A percentile compares a stretch with the other conserved stretches of the same genome.
Conservation (phyloP, 2,113 vertebrate genomes). For the Xyrauchen texanus region DNA sequence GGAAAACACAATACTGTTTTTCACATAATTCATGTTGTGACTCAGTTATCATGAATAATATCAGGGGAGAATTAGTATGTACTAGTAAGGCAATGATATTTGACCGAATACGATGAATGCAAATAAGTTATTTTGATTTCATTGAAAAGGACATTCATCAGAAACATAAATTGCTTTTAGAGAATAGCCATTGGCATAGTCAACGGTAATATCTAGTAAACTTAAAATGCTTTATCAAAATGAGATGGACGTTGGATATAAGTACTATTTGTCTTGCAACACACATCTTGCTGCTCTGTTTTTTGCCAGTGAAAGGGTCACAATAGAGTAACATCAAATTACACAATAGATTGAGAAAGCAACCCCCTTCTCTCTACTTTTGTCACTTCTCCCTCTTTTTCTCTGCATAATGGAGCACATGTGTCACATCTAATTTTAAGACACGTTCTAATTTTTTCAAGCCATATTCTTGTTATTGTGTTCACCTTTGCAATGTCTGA, state of each 20-base stretch:
- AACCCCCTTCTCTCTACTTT: conserved; percentile 19
- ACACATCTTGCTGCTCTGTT: conserved; percentile 11
- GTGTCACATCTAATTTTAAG: neutral
- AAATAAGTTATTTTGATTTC: no score
- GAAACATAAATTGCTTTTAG: neutral
- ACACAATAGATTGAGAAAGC: conserved; percentile 34
- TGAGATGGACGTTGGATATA: neutral
- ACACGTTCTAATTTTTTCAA: neutral
- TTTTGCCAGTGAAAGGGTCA: conserved; percentile 56
- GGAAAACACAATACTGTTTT: conserved; percentile 2
- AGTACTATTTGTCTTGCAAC: neutral
- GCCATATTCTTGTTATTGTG: conserved; percentile 12
- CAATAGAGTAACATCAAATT: conserved; percentile 35
- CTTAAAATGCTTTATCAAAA: neutral
- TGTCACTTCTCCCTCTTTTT: neutral
- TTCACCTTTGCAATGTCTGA: conserved; percentile 6
- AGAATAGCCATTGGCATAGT: neutral
- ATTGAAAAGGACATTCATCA: no score
- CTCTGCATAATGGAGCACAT: neutral
- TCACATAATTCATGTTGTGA: neutral
- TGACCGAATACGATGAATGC: neutral
- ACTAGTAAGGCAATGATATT: neutral
- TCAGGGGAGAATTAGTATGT: conserved; percentile 1
- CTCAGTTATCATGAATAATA: conserved; percentile 9
- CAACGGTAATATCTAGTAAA: neutral